These are phyloP conservation scores for Campoletis raptor DNA, from an alignment of 2,888 invertebrate species.

Conservation along the genomic window DNA sequence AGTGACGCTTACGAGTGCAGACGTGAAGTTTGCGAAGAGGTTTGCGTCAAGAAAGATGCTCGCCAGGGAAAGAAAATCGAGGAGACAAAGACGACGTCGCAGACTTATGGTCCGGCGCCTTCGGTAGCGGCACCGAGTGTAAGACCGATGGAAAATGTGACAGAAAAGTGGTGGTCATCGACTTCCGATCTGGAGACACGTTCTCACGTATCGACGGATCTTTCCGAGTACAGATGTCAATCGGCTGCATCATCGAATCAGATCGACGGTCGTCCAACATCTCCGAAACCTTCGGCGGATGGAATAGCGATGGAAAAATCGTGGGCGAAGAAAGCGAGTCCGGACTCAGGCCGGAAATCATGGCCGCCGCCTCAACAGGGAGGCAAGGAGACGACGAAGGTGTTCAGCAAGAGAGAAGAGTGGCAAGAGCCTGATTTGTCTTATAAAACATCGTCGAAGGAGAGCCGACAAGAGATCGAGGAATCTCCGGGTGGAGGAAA, in stretches of 20 bases:
- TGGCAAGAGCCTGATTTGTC: slow-evolving; percentile 80
- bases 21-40: slow-evolving; percentile 74
- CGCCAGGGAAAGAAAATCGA: slow-evolving; percentile 73
- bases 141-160: slow-evolving; percentile 60
- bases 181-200: slow-evolving; percentile 79
- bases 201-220: slow-evolving; percentile 80
- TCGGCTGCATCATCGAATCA: slow-evolving; percentile 78
- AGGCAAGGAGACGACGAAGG: slow-evolving; percentile 75
- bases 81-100: slow-evolving; percentile 62
- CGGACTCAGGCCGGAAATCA: slow-evolving; percentile 85
- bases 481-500: slow-evolving; percentile 78
- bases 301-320: slow-evolving; percentile 89
- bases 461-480: slow-evolving; percentile 78
- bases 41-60: slow-evolving; percentile 74
- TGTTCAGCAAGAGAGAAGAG: slow-evolving; percentile 77
- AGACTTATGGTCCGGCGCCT: slow-evolving; percentile 54
- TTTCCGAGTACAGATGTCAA: slow-evolving; percentile 81
- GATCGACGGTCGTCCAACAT: slow-evolving; percentile 76
- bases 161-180: slow-evolving; percentile 76
- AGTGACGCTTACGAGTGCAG: slow-evolving; percentile 67
- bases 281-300: slow-evolving; percentile 87
- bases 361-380: slow-evolving; percentile 85
- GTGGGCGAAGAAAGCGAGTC: slow-evolving; percentile 87
- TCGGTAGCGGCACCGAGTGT: slow-evolving; percentile 52
- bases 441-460: slow-evolving; percentile 79